Conservation (phyloP, 2,888 invertebrate genomes). For the Eugnorisma glareosa region DNA sequence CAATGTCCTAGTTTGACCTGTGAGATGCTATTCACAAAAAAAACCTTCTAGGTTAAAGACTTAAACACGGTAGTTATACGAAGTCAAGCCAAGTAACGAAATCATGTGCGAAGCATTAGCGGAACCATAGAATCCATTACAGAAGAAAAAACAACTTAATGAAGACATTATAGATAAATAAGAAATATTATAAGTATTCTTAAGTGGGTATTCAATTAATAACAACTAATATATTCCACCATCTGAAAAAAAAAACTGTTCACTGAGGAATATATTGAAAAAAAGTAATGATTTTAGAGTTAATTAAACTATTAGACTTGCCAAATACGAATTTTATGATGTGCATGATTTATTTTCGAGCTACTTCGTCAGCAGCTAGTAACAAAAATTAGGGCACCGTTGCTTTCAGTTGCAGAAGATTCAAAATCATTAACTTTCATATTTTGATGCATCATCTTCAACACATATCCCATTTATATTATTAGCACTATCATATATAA, state of each 20-base stretch:
- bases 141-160: background rate
- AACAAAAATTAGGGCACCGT: constrained; percentile 57
- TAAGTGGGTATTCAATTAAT: constrained; percentile 22
- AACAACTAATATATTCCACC: background rate
- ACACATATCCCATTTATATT: constrained; percentile 69
- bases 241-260: background rate
- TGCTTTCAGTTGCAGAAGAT: constrained; percentile 67
- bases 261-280: constrained; percentile 1
- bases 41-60: background rate
- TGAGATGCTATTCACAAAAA: no score
- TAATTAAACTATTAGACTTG: constrained; percentile 23
- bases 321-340: constrained; percentile 37
- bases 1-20: no score
- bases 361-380: constrained; percentile 50
- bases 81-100: background rate
- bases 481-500: constrained; percentile 83
- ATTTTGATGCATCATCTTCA: constrained; percentile 72
- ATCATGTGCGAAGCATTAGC: background rate
- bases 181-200: background rate
- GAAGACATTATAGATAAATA: constrained; percentile 1
- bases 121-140: background rate
- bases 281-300: constrained; percentile 34
- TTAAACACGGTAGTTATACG: background rate
- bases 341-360: constrained; percentile 53
- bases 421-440: constrained; percentile 78